Percentiles rank a stretch among this genome's conserved stretches.
These are phyloP conservation scores for Nothoprocta pentlandii DNA, from an alignment of 2,113 vertebrate genomes.

Conservation along the genomic window DNA sequence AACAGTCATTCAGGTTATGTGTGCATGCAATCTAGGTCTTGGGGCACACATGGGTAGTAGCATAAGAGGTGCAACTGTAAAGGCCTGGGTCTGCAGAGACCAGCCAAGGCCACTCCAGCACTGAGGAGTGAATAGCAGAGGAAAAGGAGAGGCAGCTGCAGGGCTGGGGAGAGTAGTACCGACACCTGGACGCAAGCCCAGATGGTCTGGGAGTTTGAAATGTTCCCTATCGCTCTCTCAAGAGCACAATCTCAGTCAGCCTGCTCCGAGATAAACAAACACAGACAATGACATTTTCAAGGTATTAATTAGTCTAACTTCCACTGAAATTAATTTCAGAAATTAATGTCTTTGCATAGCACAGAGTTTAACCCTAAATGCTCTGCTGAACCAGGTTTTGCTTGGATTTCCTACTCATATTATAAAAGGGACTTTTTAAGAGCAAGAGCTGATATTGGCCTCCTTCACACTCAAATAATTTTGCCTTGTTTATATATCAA, in stretches of 20 bases:
- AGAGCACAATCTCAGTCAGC: constrained; percentile 20
- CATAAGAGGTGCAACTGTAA: background rate
- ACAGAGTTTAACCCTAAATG: background rate
- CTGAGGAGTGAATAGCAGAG: background rate
- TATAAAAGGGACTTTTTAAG: background rate
- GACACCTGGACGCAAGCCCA: constrained; percentile 33
- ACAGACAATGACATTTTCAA: constrained; percentile 28
- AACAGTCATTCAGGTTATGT: background rate
- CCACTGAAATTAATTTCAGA: constrained; percentile 38
- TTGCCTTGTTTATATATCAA: background rate
- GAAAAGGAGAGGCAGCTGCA: background rate
- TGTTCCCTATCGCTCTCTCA: constrained; percentile 28
- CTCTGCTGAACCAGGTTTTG: background rate
- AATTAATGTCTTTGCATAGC: constrained; percentile 21
- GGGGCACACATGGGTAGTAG: rapidly evolving
- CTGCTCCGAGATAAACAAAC: constrained; percentile 22
- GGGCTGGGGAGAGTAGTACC: background rate
- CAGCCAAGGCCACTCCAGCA: background rate
- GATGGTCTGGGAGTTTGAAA: constrained; percentile 37
- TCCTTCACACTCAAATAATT: background rate
- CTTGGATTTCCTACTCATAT: background rate
- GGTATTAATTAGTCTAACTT: constrained; percentile 33
- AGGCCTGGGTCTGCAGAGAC: background rate
- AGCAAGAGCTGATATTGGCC: background rate
- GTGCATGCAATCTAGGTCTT: background rate